Percentiles rank a stretch among this genome's conserved stretches.
These are phyloP conservation scores for Colius striatus DNA, from an alignment of 2,113 vertebrate genomes.

Conservation along the genomic window DNA sequence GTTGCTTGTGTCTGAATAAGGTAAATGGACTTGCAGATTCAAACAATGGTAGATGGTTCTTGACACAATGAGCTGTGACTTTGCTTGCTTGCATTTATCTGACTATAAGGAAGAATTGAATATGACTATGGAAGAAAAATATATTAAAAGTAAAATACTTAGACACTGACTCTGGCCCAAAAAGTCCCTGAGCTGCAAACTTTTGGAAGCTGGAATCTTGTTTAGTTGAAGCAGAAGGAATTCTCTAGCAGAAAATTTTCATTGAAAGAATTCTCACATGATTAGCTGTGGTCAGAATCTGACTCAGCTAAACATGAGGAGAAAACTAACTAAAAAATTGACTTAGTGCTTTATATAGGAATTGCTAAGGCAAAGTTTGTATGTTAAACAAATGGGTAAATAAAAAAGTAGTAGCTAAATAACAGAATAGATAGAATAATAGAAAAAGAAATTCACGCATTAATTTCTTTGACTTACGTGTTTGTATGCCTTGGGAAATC, in stretches of 20 bases:
- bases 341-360: not conserved
- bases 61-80: not conserved
- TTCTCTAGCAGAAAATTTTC: not conserved
- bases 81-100: not conserved
- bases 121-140: not conserved
- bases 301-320: not conserved
- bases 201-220: not conserved
- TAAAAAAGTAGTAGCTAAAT: not conserved
- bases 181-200: not conserved
- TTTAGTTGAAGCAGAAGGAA: not conserved
- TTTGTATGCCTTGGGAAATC: not conserved
- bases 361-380: not conserved
- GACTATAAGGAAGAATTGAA: not conserved
- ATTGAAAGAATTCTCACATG: not conserved
- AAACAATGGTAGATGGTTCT: not conserved
- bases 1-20: not conserved
- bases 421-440: not conserved
- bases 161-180: not conserved
- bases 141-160: not conserved
- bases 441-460: not conserved
- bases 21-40: not conserved
- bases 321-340: not conserved
- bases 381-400: not conserved
- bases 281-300: not conserved
- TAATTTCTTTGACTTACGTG: not conserved